phyloP scores from a whole-genome alignment of 53 echinoderm and acorn worm species.

The Echinometra lucunter region DNA sequence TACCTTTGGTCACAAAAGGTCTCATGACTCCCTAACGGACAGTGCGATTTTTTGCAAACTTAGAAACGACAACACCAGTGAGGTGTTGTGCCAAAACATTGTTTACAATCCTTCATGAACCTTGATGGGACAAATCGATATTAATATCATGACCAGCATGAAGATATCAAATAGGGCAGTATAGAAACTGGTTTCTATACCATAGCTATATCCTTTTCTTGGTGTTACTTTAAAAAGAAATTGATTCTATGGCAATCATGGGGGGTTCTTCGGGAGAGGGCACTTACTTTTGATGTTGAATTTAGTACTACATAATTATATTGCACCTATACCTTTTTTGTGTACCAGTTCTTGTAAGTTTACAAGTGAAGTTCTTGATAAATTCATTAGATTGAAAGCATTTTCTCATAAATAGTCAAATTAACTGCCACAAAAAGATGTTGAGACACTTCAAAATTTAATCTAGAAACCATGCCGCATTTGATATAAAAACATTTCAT shows the following conservation, averaged over 20 bases:
- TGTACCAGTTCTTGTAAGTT: slow-evolving; percentile 24
- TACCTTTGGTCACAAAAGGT: slow-evolving; percentile 10
- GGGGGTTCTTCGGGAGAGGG: slow-evolving; percentile 19
- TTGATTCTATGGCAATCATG: slow-evolving; percentile 27
- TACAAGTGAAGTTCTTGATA: slow-evolving; percentile 36
- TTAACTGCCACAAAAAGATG: slow-evolving; percentile 22
- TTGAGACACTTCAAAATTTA: slow-evolving; percentile 29
- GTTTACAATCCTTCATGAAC: slow-evolving; percentile 17
- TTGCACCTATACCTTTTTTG: slow-evolving; percentile 24
- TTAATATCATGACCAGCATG: slow-evolving; percentile 17
- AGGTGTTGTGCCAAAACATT: slow-evolving; percentile 17
- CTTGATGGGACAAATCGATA: slow-evolving; percentile 17
- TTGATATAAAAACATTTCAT: slow-evolving; percentile 29
- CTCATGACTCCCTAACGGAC: slow-evolving; percentile 18
- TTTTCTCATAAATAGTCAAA: slow-evolving; percentile 29
- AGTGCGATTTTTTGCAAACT: slow-evolving; percentile 17
- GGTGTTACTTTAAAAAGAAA: slow-evolving; percentile 17
- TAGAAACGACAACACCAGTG: slow-evolving; percentile 17
- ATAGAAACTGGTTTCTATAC: slow-evolving; percentile 42
- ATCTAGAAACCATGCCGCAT: slow-evolving; percentile 35
- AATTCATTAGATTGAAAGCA: slow-evolving; percentile 34
- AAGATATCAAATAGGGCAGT: slow-evolving; percentile 10
- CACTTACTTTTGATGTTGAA: slow-evolving; percentile 29
- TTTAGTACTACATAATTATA: slow-evolving; percentile 23
- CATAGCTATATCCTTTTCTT: slow-evolving; percentile 38